These are phyloP conservation scores for Protonemura montana DNA, from an alignment of 2,888 invertebrate species.

Conservation along the genomic window DNA sequence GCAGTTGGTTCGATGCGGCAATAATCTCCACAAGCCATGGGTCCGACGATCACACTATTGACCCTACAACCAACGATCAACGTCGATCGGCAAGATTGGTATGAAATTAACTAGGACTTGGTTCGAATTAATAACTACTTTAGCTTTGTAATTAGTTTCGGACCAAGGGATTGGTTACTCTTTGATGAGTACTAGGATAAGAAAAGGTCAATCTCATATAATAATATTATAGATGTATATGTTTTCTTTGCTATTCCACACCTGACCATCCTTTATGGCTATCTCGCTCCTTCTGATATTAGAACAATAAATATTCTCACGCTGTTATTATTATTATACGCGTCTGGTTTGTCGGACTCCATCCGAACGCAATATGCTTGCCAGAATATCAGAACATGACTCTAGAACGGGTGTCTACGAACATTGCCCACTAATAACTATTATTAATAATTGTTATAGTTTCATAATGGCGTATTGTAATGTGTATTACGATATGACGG, in stretches of 20 bases:
- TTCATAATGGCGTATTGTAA: constrained; percentile 3
- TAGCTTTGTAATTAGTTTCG: constrained; percentile 25
- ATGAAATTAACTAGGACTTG: constrained; percentile 4
- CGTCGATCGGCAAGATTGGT: background rate
- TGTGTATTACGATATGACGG: background rate
- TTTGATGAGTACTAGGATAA: constrained; percentile 12
- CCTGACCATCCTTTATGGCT: background rate
- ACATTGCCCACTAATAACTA: background rate
- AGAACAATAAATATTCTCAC: constrained; percentile 18
- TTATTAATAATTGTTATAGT: constrained; percentile 29
- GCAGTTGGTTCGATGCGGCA: background rate
- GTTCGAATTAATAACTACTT: constrained; percentile 1
- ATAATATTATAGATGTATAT: constrained; percentile 17
- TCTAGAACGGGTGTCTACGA: background rate
- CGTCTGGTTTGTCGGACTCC: background rate
- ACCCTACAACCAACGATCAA: background rate
- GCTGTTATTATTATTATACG: constrained; percentile 12
- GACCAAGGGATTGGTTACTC: constrained; percentile 23
- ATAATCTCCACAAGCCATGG: background rate
- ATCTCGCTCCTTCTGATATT: background rate
- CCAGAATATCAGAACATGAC: background rate
- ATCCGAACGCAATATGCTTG: background rate
- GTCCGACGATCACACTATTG: background rate
- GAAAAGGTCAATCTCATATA: constrained; percentile 22
- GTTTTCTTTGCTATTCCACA: background rate